Evolutionary conservation across 1,140 invertebrate species (phyloP), one percentile per base, ranked within the genome.

Genomic region (Drosophila bifasciata): DNA sequence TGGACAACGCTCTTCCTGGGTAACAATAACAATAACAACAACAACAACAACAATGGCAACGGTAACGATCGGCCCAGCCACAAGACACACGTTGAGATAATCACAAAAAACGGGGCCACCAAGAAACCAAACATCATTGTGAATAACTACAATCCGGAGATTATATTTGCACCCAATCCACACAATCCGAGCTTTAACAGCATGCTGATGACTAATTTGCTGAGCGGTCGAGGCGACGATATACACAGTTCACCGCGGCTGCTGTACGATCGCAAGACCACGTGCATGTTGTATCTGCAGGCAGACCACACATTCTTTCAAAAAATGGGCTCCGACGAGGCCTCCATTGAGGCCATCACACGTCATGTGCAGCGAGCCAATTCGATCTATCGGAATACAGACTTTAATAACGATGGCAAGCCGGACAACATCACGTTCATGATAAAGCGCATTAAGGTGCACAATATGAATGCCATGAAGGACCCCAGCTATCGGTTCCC

Each of bases 391-490:
- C 96, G 95, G 91, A 94, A 95, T 53, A 98, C 97, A 85, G 97
- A 99, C 93, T 99, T 99, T 91, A 97, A 98, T 92, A 95, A 96
- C 92, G 97, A 98, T 91, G 96, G 96, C 3, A 95, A 95, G 90
- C 93, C 97, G 2, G 97, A 99, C 92, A 97, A 97, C 91, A 98
- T 99, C 75, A 97, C 96, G 52, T 98, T 99, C 91, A 97, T 98
- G 96, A 98, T 99, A 77, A 99, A 99, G 92, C 94, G 97, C 64
- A 97, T 99, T 72, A 98, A 98, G 93, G 96, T 98, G 15, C 97
- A 98, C 92, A 96, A 96, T 19, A 93, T 94, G 78, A 95, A 97
- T 71, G 95, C 96, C 36, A 92, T 97, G 45, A 95, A 95, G 69
- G 97, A 97, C 92, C 94, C 96, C 2, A 94, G 94, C 44, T 98